Base-by-base conservation (phyloP, 1,140 invertebrate species). In the Ectropis grisescens region DNA sequence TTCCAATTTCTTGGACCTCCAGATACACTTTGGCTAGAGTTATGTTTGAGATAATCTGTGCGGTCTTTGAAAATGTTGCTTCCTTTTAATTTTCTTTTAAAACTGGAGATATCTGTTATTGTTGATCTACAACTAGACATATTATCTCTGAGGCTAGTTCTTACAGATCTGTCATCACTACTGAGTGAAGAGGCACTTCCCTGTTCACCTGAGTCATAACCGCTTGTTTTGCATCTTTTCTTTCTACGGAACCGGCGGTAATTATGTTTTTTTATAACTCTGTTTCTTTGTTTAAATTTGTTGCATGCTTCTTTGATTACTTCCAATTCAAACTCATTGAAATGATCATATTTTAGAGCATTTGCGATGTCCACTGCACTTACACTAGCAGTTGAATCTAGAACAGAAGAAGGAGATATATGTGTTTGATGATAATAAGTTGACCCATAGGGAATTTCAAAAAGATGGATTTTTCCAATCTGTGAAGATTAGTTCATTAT, bases 141-240 rank as follows among this genome's bases (percentile, higher is more conserved):
- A 39, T 52, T 62, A 30, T 41, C 54, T 13, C 49, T 16, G n/a
- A 41, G 44, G 16, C 55, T n/a, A n/a, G n/a, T 59, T 40, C 35
- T 54, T 13, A 49, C 45, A 14, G 69, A 67, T 29, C 45, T 51
- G 43, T 72, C 66, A 60, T 80, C 68, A 62, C 61, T 67, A 32
- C 60, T 69, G 12, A 64, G 38, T 7, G 69, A 67, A 25, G 70
- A 76, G 33, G 67, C 50, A 56, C 61, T 71, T 10, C 54, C 70
- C 42, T 54, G 45, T 11, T 67, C 72, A 11, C 61, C 64, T 0
- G 65, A 74, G 26, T 78, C 69, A 45, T 58, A 50, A 10, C 58
- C 51, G 11, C 50, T 62, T n/a, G n/a, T n/a, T 38, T 55, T 53
- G n/a, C 42, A 37, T 33, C 47, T 42, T 12, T 32, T 41, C 13